Evolutionary conservation across 2,888 invertebrate genomes (phyloP).

Genomic region (Tenthredo notha): DNA sequence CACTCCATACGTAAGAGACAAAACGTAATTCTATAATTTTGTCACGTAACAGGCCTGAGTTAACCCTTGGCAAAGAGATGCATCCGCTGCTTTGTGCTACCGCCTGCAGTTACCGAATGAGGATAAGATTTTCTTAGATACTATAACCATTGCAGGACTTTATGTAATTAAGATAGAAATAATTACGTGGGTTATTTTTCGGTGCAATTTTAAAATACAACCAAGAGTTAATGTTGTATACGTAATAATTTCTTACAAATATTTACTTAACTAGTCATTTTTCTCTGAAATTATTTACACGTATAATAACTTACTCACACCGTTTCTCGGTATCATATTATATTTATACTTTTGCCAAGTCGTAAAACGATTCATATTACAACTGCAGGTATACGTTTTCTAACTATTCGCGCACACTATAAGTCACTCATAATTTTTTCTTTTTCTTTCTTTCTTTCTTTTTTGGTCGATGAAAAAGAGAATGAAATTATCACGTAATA

Average conservation of each 20-base stretch:
- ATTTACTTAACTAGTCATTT: not conserved
- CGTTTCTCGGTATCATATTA: not conserved
- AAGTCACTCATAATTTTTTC: not conserved
- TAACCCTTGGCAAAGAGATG: conserved; percentile 48
- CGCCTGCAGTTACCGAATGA: not conserved
- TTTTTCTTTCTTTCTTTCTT: too few species aligned
- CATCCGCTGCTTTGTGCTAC: conserved; percentile 47
- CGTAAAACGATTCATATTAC: not conserved
- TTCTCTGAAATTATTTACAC: not conserved
- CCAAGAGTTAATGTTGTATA: not conserved
- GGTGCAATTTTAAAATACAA: not conserved
- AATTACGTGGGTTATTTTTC: not conserved
- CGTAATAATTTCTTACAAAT: not conserved
- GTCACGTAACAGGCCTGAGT: conserved; percentile 46
- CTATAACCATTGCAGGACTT: not conserved
- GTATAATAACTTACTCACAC: not conserved
- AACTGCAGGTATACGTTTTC: not conserved
- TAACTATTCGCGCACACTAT: not conserved
- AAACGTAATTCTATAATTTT: not conserved
- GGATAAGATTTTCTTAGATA: conserved; percentile 1
- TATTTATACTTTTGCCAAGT: not conserved
- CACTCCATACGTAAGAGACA: not conserved
- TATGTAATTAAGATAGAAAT: not conserved
- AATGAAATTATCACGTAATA: not conserved
- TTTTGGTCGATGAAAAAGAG: not conserved